Evolutionary conservation across 2,113 vertebrate genomes (phyloP).

Genomic region (Leucopsar rothschildi): DNA sequence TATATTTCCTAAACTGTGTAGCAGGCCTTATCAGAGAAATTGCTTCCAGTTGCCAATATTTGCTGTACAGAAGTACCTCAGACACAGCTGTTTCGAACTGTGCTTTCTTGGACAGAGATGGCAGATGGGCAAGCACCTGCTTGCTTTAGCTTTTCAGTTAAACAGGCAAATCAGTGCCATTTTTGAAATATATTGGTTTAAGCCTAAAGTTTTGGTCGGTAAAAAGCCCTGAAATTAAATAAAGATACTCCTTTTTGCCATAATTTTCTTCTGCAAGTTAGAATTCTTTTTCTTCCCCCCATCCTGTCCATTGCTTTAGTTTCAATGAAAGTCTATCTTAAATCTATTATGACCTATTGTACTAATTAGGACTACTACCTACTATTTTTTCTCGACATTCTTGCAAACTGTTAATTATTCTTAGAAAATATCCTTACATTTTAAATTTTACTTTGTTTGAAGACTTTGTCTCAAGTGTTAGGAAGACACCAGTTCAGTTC

Average conservation of each 20-base stretch:
- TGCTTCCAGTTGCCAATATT: background rate
- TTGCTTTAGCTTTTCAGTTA: background rate
- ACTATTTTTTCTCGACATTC: background rate
- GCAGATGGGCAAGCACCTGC: background rate
- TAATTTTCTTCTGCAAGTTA: background rate
- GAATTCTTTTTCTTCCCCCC: accelerated
- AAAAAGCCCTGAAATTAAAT: background rate
- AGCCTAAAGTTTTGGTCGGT: background rate
- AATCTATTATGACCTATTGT: background rate
- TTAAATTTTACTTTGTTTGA: background rate
- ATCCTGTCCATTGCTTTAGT: background rate
- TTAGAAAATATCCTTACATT: background rate
- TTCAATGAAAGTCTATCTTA: background rate
- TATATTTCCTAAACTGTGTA: background rate
- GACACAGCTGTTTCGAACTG: background rate
- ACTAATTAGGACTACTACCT: background rate
- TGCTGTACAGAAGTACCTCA: background rate
- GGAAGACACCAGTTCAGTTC: background rate
- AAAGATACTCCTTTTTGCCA: background rate
- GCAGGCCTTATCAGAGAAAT: background rate
- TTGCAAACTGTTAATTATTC: background rate
- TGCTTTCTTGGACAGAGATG: background rate
- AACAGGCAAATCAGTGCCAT: background rate
- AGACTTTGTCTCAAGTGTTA: background rate
- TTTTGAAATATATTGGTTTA: background rate